These are phyloP conservation scores for Cataglyphis hispanica DNA, from an alignment of 1,140 invertebrate species.

Conservation along the genomic window DNA sequence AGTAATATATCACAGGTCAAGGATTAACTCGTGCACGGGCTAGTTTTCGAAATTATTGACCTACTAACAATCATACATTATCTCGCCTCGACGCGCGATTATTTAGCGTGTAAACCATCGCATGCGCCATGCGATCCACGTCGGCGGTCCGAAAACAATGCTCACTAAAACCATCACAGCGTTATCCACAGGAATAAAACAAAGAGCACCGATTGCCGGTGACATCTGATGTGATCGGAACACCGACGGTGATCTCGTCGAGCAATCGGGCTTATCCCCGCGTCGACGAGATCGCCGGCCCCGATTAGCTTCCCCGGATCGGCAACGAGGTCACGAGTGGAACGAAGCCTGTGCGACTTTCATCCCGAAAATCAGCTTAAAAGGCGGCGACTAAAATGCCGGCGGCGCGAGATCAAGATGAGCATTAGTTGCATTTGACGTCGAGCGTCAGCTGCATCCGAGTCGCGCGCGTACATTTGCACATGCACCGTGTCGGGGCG, in stretches of 20 bases:
- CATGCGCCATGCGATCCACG: neutral
- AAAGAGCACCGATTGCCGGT: conserved; percentile 58
- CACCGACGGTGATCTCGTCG: conserved; percentile 56
- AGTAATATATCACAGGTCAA: conserved; percentile 2
- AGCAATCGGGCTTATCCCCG: conserved; percentile 53
- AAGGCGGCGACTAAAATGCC: conserved; percentile 61
- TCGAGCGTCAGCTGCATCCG: conserved; percentile 82
- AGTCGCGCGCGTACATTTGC: conserved; percentile 75
- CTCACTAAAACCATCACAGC: neutral
- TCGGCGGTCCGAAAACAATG: conserved; percentile 31
- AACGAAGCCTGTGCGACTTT: conserved; percentile 67
- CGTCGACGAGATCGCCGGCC: conserved; percentile 48
- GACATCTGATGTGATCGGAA: conserved; percentile 66
- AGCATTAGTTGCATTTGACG: conserved; percentile 84
- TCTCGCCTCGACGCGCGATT: conserved; percentile 12
- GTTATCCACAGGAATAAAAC: conserved; percentile 49
- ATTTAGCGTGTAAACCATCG: conserved; percentile 31
- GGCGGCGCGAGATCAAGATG: conserved; percentile 79
- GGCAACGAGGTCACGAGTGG: conserved; percentile 62
- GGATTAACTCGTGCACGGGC: neutral
- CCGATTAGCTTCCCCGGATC: conserved; percentile 43
- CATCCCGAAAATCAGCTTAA: conserved; percentile 74
- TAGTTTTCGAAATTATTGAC: conserved; percentile 44
- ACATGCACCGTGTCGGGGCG: conserved; percentile 30
- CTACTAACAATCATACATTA: conserved; percentile 20